Percentiles rank a stretch among this genome's conserved stretches.
phyloP scores from a whole-genome alignment of 2,888 invertebrate species.

The Aelia acuminata region DNA sequence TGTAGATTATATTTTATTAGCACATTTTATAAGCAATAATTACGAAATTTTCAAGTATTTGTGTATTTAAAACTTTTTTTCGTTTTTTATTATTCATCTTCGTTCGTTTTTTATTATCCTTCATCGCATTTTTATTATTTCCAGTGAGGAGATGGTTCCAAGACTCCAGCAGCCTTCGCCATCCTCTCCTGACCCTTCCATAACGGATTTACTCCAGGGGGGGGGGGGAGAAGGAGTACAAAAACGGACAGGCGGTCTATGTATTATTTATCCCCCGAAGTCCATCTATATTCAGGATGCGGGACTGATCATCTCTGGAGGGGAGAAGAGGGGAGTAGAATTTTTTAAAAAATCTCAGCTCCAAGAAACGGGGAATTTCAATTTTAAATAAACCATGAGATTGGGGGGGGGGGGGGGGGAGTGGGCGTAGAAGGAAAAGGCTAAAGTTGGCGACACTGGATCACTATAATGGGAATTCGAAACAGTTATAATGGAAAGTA shows the following conservation, averaged over 20 bases:
- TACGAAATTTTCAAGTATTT: too few species aligned
- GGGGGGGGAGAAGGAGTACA: neutral
- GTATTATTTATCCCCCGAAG: constrained; percentile 32
- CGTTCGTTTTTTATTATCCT: too few species aligned
- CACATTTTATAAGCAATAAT: too few species aligned
- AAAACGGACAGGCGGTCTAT: constrained; percentile 23
- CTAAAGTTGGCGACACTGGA: neutral
- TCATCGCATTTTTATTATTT: neutral
- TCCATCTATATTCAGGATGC: constrained; percentile 39
- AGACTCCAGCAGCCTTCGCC: neutral
- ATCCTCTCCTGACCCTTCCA: constrained; percentile 2
- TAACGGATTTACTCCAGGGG: constrained; percentile 6
- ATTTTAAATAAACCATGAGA: constrained; percentile 41
- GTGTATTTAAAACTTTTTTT: too few species aligned
- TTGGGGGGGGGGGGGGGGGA: too few species aligned
- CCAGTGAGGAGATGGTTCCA: neutral
- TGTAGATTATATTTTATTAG: too few species aligned
- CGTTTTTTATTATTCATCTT: too few species aligned
- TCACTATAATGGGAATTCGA: neutral
- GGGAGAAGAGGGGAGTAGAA: too few species aligned
- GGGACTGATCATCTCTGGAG: constrained; percentile 30
- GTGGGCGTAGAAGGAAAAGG: neutral
- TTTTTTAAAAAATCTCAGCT: constrained; percentile 18
- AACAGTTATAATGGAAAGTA: neutral
- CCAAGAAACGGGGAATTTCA: neutral